Conservation (phyloP, 2,888 invertebrate species). For the Stictocephala bisonia region DNA sequence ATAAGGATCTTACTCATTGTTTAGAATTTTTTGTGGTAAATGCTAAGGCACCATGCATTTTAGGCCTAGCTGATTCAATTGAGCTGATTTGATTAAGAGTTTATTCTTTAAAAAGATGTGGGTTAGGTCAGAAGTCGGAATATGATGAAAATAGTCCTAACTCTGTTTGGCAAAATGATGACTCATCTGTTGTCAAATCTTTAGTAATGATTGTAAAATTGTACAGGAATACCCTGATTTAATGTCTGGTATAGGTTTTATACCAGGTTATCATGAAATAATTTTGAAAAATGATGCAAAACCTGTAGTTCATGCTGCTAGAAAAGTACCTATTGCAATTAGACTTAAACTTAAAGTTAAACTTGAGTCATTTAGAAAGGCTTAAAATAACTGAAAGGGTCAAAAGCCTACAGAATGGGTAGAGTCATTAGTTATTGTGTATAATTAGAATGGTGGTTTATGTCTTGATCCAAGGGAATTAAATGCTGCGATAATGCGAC, state of each 20-base stretch:
- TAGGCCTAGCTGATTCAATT: not conserved
- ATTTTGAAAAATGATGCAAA: constrained; percentile 52
- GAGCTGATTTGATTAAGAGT: too few relatives aligned
- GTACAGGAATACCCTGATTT: constrained; percentile 4
- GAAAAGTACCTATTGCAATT: constrained; percentile 53
- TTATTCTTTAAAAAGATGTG: too few relatives aligned
- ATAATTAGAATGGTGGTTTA: constrained; percentile 59
- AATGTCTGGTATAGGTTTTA: not conserved
- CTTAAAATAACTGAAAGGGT: constrained; percentile 55
- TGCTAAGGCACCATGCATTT: not conserved
- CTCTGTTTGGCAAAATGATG: too few relatives aligned
- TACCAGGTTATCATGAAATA: constrained; percentile 52
- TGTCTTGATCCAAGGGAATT: constrained; percentile 61
- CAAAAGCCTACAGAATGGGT: constrained; percentile 61
- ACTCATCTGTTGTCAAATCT: not conserved
- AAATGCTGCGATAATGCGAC: constrained; percentile 57
- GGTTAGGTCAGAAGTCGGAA: not conserved
- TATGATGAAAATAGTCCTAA: not conserved
- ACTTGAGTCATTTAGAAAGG: constrained; percentile 53
- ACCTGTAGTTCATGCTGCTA: constrained; percentile 43
- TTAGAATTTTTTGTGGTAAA: not conserved
- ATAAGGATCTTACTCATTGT: too few relatives aligned
- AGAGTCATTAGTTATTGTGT: constrained; percentile 61
- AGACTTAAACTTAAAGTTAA: constrained; percentile 52
- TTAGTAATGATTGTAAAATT: not conserved